phyloP scores from a whole-genome alignment of 2,113 vertebrate species.

The Gadus macrocephalus region DNA sequence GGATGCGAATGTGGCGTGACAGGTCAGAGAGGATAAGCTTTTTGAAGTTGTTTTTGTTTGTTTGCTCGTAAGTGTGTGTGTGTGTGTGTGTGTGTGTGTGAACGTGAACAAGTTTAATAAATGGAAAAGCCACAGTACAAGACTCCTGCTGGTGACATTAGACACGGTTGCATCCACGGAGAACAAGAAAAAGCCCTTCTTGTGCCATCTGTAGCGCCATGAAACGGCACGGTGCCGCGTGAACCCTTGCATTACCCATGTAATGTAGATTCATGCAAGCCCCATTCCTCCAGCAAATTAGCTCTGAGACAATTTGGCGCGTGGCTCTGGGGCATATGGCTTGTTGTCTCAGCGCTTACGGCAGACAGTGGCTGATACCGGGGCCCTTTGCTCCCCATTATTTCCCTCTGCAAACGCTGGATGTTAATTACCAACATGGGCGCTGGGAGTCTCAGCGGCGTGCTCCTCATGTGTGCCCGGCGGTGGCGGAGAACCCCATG shows the following conservation, averaged over 20 bases:
- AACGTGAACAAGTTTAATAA: constrained; percentile 16
- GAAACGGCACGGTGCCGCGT: constrained; percentile 14
- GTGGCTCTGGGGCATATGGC: constrained; percentile 44
- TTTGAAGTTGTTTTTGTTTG: not conserved
- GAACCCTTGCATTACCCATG: constrained; percentile 32
- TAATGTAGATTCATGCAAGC: constrained; percentile 33
- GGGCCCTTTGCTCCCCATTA: constrained; percentile 59
- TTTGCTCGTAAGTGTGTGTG: no score
- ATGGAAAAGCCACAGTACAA: constrained; percentile 15
- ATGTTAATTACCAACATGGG: constrained; percentile 58
- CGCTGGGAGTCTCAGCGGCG: not conserved
- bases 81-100: constrained; percentile 5
- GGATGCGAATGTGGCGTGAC: constrained; percentile 55
- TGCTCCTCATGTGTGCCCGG: not conserved
- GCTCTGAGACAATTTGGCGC: constrained; percentile 45
- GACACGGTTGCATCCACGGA: constrained; percentile 10
- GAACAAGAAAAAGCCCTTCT: constrained; percentile 10
- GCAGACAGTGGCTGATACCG: constrained; percentile 49
- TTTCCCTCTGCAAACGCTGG: constrained; percentile 55
- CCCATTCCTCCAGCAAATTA: constrained; percentile 27
- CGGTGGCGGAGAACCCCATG: constrained; percentile 25
- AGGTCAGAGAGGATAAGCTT: constrained; percentile 45
- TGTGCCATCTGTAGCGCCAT: constrained; percentile 18
- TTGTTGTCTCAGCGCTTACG: constrained; percentile 49
- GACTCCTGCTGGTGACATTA: constrained; percentile 17